Evolutionary conservation across 2,113 vertebrate species (phyloP).

Genomic region (Arothron firmamentum): DNA sequence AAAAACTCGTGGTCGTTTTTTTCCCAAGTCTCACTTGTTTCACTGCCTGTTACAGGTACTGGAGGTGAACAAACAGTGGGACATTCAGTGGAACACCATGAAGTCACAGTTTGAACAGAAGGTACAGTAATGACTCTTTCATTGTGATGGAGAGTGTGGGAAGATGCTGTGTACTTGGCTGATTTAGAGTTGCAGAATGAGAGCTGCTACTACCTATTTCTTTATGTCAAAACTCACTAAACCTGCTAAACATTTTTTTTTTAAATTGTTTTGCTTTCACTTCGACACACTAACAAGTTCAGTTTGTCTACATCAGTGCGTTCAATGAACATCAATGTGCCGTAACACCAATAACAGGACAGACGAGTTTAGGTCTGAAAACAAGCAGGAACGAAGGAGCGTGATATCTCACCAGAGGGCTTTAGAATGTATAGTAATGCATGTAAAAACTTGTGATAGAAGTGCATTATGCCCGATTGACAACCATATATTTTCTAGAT

Average conservation of each 20-base stretch:
- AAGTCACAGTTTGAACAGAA: constrained; percentile 98
- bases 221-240: constrained; percentile 3
- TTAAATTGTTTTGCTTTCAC: neutral
- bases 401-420: too few relatives aligned
- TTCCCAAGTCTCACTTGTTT: constrained; percentile 47
- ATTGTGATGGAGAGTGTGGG: constrained; percentile 38
- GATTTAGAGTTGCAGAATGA: neutral
- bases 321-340: too few relatives aligned
- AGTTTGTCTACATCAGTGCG: too few relatives aligned
- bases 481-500: neutral
- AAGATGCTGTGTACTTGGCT: constrained; percentile 27
- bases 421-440: too few relatives aligned
- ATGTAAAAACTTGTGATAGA: too few relatives aligned
- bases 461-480: too few relatives aligned
- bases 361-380: too few relatives aligned
- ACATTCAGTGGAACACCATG: constrained; percentile 96
- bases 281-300: neutral
- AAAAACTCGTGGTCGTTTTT: constrained; percentile 50
- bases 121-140: constrained; percentile 75
- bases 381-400: too few relatives aligned
- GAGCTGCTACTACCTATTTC: neutral
- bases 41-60: constrained; percentile 79
- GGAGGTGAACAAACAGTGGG: constrained; percentile 99
- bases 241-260: too few relatives aligned
- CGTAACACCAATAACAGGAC: too few relatives aligned